Conservation (phyloP, 2,888 invertebrate genomes). For the Dione vanillae region DNA sequence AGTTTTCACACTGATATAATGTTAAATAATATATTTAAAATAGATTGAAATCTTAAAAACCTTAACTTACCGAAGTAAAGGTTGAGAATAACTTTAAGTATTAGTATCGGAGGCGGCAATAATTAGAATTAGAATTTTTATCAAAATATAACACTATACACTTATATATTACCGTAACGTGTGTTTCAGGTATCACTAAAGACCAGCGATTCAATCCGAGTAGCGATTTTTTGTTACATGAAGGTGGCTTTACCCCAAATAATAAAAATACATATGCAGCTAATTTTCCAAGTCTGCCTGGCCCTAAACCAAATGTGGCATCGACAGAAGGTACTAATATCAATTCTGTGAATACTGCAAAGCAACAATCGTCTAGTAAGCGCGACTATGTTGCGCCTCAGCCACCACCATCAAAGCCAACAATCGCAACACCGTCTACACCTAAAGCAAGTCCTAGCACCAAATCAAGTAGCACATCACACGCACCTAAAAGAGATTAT, state of each 20-base stretch:
- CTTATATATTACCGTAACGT: neutral
- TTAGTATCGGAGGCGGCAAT: neutral
- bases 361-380: constrained; percentile 53
- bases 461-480: constrained; percentile 37
- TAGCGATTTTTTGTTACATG: constrained; percentile 73
- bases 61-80: too few relatives aligned
- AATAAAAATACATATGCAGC: constrained; percentile 60
- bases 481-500: constrained; percentile 58
- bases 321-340: constrained; percentile 37
- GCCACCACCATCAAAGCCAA: constrained; percentile 53
- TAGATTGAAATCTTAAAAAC: too few relatives aligned
- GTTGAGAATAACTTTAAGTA: neutral
- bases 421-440: constrained; percentile 39
- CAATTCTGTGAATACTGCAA: constrained; percentile 40
- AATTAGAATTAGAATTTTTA: too few relatives aligned
- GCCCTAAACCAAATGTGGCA: constrained; percentile 44
- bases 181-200: constrained; percentile 59
- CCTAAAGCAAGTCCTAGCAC: constrained; percentile 40
- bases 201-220: constrained; percentile 62
- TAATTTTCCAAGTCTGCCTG: constrained; percentile 57
- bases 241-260: constrained; percentile 56
- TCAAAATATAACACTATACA: neutral
- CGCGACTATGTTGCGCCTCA: constrained; percentile 70
- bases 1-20: too few relatives aligned
- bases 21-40: too few relatives aligned